Conservation (phyloP, 1,140 invertebrate genomes). For the Leptoteleia sp. region DNA sequence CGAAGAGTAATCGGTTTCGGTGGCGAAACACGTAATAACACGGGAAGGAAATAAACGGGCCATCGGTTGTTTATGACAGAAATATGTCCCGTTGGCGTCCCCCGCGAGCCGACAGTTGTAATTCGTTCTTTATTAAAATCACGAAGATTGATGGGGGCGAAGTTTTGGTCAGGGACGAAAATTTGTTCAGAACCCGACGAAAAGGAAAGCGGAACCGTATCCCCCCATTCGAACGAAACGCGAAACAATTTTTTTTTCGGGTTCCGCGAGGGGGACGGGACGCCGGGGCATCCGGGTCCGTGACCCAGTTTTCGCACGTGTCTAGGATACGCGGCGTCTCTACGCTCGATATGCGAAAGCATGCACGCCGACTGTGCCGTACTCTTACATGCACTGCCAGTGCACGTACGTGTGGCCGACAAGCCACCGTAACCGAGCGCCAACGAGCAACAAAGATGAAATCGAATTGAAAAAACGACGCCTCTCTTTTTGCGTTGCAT, state of each 20-base stretch:
- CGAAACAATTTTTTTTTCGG: constrained; percentile 34
- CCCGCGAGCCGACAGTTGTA: constrained; percentile 2
- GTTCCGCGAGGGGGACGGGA: constrained; percentile 30
- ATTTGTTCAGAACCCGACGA: constrained; percentile 21
- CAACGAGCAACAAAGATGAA: too few species aligned
- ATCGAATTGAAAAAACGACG: too few species aligned
- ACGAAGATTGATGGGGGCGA: constrained; percentile 18
- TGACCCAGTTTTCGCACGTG: constrained; percentile 67
- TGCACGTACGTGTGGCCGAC: too few species aligned
- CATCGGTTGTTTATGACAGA: too few species aligned
- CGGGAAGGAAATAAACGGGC: too few species aligned
- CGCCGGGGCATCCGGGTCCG: constrained; percentile 53
- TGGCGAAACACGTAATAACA: too few species aligned
- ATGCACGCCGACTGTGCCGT: constrained; percentile 39
- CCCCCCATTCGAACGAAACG: constrained; percentile 30
- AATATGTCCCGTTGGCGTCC: too few species aligned
- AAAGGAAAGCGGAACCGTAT: constrained; percentile 18
- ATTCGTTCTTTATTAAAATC: constrained; percentile 21
- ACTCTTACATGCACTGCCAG: too few species aligned
- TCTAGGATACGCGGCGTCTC: constrained; percentile 57
- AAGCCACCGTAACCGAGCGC: too few species aligned
- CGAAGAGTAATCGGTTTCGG: too few species aligned
- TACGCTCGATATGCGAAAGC: constrained; percentile 53
- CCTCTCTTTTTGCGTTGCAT: too few species aligned
- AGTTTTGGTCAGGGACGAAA: constrained; percentile 10